Percentiles rank a stretch among this genome's conserved stretches.
phyloP scores from a whole-genome alignment of 2,888 invertebrate genomes.

The Metacarcinus magister region DNA sequence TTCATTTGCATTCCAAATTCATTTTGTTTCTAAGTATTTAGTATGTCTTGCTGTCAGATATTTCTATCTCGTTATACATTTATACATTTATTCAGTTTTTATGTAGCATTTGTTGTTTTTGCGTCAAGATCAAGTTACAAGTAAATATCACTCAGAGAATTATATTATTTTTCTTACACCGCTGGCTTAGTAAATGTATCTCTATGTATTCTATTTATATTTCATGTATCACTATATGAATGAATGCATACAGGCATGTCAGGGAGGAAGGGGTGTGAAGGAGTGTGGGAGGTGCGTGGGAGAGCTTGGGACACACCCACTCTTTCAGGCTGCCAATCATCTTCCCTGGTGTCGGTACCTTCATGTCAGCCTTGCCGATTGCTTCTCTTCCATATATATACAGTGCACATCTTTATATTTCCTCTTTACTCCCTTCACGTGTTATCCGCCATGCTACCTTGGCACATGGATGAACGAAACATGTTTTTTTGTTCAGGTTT shows the following conservation, averaged over 20 bases:
- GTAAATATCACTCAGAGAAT: background rate
- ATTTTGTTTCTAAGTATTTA: background rate
- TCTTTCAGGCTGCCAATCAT: constrained; percentile 35
- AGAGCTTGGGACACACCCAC: constrained; percentile 1
- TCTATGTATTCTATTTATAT: too few relatives aligned
- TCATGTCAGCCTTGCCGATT: background rate
- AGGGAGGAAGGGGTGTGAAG: constrained; percentile 34
- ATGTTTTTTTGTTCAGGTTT: background rate
- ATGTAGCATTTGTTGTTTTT: background rate
- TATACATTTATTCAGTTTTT: background rate
- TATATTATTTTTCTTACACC: background rate
- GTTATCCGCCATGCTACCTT: background rate
- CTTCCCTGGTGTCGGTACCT: background rate
- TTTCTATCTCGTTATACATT: background rate
- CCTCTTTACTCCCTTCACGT: background rate
- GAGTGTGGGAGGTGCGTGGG: constrained; percentile 57
- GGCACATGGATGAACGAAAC: background rate
- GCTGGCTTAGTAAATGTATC: background rate
- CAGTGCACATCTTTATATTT: background rate
- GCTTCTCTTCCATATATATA: background rate
- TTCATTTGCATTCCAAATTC: background rate
- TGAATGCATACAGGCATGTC: background rate
- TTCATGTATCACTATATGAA: background rate
- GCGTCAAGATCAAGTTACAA: background rate
- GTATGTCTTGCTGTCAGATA: background rate